These are phyloP conservation scores for Rhyacophila brunnea DNA, from an alignment of 1,140 invertebrate genomes.

Conservation along the genomic window DNA sequence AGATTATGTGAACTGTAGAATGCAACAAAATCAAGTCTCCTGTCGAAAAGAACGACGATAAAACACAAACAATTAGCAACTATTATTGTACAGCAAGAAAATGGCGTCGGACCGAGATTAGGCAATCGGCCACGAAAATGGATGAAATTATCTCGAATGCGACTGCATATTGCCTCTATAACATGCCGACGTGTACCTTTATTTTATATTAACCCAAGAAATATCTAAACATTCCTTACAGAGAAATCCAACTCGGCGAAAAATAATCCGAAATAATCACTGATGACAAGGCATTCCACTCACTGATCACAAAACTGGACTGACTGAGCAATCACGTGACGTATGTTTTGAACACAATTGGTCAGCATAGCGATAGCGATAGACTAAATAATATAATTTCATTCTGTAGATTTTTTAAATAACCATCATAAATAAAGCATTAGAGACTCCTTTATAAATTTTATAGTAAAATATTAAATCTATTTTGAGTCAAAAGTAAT, in stretches of 20 bases:
- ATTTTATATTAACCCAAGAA: constrained; percentile 18
- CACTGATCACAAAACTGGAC: constrained; percentile 56
- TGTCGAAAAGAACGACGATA: no score
- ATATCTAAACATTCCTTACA: constrained; percentile 40
- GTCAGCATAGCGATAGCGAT: constrained; percentile 1
- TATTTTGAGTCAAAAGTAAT: background rate
- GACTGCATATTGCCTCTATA: background rate
- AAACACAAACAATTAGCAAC: constrained; percentile 10
- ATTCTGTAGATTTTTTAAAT: background rate
- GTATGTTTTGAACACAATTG: constrained; percentile 28
- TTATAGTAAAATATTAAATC: background rate
- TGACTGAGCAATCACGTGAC: constrained; percentile 49
- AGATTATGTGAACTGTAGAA: no score
- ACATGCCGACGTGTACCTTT: no score
- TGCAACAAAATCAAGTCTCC: no score
- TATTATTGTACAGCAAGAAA: constrained; percentile 46
- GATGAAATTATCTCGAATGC: constrained; percentile 45
- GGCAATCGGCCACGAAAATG: constrained; percentile 43
- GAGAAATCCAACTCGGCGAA: constrained; percentile 41
- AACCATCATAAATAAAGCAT: no score
- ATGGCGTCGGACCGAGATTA: constrained; percentile 51
- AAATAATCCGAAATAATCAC: constrained; percentile 50
- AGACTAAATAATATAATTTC: no score
- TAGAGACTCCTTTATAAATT: constrained; percentile 3
- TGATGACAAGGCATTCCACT: constrained; percentile 58